A percentile compares a stretch with the other conserved stretches of the same genome.
Evolutionary conservation across 1,140 invertebrate genomes (phyloP).

Genomic region (Aphis craccivora): DNA sequence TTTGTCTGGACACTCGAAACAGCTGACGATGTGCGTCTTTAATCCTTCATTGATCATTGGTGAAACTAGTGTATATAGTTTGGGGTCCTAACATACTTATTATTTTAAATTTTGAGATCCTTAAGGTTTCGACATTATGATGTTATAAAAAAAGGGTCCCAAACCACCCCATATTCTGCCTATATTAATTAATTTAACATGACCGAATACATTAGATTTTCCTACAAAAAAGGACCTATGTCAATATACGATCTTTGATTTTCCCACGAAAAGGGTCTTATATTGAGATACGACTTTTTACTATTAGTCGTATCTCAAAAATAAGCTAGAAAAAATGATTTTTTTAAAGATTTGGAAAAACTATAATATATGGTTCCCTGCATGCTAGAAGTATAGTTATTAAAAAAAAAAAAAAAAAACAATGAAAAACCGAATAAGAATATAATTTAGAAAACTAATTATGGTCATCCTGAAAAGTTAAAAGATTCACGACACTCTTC

Average conservation of each 20-base stretch:
- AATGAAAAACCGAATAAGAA: no score
- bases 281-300: neutral
- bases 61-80: no score
- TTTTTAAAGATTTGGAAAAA: neutral
- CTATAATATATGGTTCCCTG: no score
- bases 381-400: no score
- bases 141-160: neutral
- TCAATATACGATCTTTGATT: neutral
- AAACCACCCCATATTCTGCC: neutral
- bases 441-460: no score
- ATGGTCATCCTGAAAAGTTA: no score
- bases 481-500: no score
- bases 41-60: no score
- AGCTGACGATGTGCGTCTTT: neutral
- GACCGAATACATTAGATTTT: neutral
- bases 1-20: neutral
- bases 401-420: no score
- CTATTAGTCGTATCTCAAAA: neutral
- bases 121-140: neutral
- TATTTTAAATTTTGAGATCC: no score
- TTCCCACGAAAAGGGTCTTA: neutral
- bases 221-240: neutral
- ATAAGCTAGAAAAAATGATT: neutral
- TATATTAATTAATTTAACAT: neutral
- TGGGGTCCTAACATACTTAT: no score